These are phyloP conservation scores for Chrysodeixis includens DNA, from an alignment of 2,888 invertebrate species.

Conservation along the genomic window DNA sequence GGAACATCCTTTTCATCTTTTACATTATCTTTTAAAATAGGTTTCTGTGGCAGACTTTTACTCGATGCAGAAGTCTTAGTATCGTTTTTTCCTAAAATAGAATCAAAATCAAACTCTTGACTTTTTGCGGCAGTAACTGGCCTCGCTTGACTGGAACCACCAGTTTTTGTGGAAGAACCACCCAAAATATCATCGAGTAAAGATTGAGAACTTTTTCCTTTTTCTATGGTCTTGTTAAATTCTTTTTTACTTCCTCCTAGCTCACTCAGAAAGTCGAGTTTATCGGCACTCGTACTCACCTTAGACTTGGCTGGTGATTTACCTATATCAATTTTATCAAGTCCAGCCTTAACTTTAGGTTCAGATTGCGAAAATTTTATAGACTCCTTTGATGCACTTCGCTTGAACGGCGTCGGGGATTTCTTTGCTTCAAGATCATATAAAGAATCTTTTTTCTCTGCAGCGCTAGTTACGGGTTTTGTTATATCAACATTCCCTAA, in stretches of 20 bases:
- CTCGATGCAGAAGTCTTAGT: conserved; percentile 61
- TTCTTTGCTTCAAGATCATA: conserved; percentile 66
- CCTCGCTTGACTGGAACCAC: conserved; percentile 60
- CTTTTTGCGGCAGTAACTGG: conserved; percentile 70
- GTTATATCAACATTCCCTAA: conserved; percentile 68
- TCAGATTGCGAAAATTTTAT: conserved; percentile 65
- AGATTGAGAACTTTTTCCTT: conserved; percentile 83
- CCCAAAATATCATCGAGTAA: conserved; percentile 89
- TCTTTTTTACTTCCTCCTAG: conserved; percentile 69
- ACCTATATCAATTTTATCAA: conserved; percentile 54
- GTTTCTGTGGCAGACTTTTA: conserved; percentile 65
- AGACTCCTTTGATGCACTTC: conserved; percentile 74
- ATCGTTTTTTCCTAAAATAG: conserved; percentile 75
- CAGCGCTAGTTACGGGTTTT: conserved; percentile 52
- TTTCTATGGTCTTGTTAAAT: conserved; percentile 69
- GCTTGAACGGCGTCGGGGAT: conserved; percentile 70
- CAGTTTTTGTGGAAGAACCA: conserved; percentile 74
- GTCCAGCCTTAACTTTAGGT: conserved; percentile 58
- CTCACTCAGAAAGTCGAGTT: conserved; percentile 75
- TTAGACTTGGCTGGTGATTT: conserved; percentile 77
- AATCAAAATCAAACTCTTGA: conserved; percentile 79
- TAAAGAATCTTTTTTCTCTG: conserved; percentile 65
- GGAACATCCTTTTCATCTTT: conserved; percentile 67
- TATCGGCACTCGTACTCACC: conserved; percentile 70
- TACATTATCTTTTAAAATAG: conserved; percentile 57